A percentile compares a stretch with the other conserved stretches of the same genome.
Evolutionary conservation across 2,888 invertebrate species (phyloP).

Genomic region (Polietes domitor): DNA sequence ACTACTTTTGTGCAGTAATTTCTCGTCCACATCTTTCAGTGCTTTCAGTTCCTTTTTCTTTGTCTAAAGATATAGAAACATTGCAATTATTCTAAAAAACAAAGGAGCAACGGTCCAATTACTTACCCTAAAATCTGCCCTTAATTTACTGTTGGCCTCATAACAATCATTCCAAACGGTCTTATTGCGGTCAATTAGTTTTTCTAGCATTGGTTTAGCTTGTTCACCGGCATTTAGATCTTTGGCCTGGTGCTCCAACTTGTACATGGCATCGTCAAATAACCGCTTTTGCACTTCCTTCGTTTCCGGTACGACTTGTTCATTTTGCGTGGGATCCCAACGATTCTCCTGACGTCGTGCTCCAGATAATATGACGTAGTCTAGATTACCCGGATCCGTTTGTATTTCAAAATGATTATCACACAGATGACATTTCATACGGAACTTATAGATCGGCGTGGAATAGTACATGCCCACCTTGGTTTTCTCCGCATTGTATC

Average conservation of each 20-base stretch:
- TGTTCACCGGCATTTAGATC: constrained; percentile 88
- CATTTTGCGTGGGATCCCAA: constrained; percentile 98
- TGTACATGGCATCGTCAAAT: constrained; percentile 98
- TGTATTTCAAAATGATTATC: constrained; percentile 98
- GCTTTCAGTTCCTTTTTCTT: constrained; percentile 89
- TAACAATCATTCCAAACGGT: constrained; percentile 95
- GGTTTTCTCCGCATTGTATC: constrained; percentile 96
- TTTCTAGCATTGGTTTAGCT: constrained; percentile 87
- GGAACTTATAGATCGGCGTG: constrained; percentile 98
- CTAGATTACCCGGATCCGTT: constrained; percentile 98
- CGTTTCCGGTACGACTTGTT: constrained; percentile 95
- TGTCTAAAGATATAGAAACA: constrained; percentile 81
- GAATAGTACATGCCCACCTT: constrained; percentile 98
- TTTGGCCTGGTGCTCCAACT: constrained; percentile 94
- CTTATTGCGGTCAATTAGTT: constrained; percentile 90
- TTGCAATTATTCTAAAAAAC: constrained; percentile 11
- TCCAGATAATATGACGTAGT: constrained; percentile 97
- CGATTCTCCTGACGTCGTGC: constrained; percentile 98
- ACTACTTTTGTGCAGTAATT: constrained; percentile 88
- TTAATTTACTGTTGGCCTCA: constrained; percentile 91
- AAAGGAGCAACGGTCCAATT: neutral
- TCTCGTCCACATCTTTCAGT: constrained; percentile 85
- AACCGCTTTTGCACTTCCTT: constrained; percentile 93
- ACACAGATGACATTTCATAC: constrained; percentile 99
- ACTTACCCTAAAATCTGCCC: constrained; percentile 91